Conservation (phyloP, 2,113 vertebrate genomes). For the Hylia prasina region DNA sequence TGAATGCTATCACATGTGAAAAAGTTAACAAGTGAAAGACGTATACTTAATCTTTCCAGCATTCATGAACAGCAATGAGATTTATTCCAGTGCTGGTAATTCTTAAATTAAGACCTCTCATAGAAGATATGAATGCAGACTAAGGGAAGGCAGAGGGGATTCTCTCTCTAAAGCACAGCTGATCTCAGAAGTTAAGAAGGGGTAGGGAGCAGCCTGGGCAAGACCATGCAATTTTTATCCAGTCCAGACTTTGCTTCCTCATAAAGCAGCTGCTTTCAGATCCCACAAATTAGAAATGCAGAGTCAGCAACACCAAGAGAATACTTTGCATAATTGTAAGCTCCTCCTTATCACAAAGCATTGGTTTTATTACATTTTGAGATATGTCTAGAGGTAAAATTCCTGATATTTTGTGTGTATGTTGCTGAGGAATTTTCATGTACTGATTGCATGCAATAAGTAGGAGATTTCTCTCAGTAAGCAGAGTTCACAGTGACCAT, state of each 20-base stretch:
- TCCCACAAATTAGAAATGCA: background rate
- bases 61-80: background rate
- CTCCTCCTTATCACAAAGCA: background rate
- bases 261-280: background rate
- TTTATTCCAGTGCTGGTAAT: background rate
- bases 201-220: background rate
- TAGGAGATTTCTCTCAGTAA: background rate
- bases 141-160: background rate
- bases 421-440: background rate
- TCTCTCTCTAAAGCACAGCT: background rate
- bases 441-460: background rate
- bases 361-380: background rate
- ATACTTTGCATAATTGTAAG: background rate
- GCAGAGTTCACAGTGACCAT: background rate
- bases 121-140: background rate
- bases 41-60: background rate
- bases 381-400: background rate
- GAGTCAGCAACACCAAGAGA: background rate
- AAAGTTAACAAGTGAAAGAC: background rate
- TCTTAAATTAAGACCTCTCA: background rate
- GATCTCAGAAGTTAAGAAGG: background rate
- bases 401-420: fast-evolving
- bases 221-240: background rate
- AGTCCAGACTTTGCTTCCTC: background rate
- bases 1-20: background rate